These are phyloP conservation scores for Gavialis gangeticus DNA, from an alignment of 2,113 vertebrate species.

Conservation along the genomic window DNA sequence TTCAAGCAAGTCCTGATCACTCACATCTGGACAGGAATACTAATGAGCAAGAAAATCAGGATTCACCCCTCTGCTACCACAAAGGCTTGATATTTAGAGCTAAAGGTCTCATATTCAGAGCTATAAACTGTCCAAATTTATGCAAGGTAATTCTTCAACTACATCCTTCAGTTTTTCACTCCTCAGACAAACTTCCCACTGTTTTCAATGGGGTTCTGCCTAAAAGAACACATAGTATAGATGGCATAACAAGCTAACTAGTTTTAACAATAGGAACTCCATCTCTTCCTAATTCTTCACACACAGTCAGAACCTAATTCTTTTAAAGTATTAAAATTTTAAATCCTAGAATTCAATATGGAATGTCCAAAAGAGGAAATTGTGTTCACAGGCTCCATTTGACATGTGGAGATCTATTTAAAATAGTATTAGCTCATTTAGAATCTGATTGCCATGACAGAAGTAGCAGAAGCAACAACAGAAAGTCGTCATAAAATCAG, in stretches of 20 bases:
- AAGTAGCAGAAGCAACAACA: background rate
- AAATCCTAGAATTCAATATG: background rate
- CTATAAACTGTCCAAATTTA: background rate
- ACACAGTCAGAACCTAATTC: background rate
- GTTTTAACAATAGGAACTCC: background rate
- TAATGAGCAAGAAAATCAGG: background rate
- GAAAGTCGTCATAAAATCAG: background rate
- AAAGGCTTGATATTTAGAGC: background rate
- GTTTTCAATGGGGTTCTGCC: background rate
- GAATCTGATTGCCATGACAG: background rate
- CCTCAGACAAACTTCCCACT: background rate
- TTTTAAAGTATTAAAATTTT: background rate
- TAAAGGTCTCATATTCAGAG: background rate
- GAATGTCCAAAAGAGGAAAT: constrained; percentile 5
- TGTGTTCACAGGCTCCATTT: background rate
- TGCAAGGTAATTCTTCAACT: background rate
- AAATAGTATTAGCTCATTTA: background rate
- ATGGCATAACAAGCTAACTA: background rate
- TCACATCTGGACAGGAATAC: background rate
- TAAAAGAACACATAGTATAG: background rate
- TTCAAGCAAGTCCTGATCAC: background rate
- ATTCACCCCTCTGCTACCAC: background rate
- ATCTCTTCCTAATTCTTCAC: background rate
- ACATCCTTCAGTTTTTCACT: background rate
- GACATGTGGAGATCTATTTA: background rate